Conservation (phyloP, 2,888 invertebrate species). For the Danaus chrysippus region DNA sequence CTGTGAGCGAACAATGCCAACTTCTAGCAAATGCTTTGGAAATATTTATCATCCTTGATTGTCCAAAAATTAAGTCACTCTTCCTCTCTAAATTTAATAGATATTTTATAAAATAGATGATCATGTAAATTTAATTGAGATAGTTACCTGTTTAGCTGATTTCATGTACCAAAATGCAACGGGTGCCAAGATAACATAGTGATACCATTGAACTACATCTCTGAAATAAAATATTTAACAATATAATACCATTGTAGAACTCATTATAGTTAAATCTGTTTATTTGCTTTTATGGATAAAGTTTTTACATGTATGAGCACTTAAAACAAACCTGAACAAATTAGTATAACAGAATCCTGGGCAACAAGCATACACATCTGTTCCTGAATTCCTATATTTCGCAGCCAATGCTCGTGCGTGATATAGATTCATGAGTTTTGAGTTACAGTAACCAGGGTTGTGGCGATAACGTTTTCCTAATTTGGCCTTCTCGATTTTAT, state of each 20-base stretch:
- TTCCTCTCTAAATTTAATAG: too few species aligned
- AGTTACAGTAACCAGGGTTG: slow-evolving; percentile 85
- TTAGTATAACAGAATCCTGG: slow-evolving; percentile 90
- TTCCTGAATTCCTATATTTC: slow-evolving; percentile 72
- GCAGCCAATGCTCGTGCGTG: slow-evolving; percentile 83
- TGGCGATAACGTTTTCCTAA: slow-evolving; percentile 49
- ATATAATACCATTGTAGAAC: background rate
- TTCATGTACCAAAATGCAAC: slow-evolving; percentile 85
- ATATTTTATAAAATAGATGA: background rate
- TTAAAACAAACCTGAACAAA: slow-evolving; percentile 80
- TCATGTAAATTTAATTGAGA: slow-evolving; percentile 8
- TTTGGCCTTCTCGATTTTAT: slow-evolving; percentile 63
- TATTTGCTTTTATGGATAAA: background rate
- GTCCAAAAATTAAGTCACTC: too few species aligned
- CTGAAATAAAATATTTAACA: slow-evolving; percentile 44
- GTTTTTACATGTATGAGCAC: background rate
- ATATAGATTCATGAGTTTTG: slow-evolving; percentile 87
- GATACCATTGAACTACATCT: slow-evolving; percentile 82
- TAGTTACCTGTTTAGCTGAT: slow-evolving; percentile 83
- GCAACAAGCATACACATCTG: slow-evolving; percentile 84
- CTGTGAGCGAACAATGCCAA: too few species aligned
- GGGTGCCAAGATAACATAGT: slow-evolving; percentile 84
- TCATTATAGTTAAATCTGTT: background rate
- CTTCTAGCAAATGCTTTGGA: too few species aligned
- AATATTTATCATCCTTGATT: too few species aligned